Conservation (phyloP, 64 coral and sea anemone species). For the Trachythela sp. region DNA sequence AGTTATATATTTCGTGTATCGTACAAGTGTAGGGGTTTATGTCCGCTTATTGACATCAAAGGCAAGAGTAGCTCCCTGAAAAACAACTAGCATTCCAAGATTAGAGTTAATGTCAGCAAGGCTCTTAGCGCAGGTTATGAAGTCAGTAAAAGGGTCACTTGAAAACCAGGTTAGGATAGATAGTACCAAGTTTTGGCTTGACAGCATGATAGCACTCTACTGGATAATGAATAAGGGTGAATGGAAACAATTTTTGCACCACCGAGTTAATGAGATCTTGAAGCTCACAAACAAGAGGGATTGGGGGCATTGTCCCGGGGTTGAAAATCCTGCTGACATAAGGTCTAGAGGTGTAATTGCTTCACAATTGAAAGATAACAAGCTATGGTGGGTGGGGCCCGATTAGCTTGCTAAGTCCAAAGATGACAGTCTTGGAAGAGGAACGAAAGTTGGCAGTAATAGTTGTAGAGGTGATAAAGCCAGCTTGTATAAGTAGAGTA, state of each 20-base stretch:
- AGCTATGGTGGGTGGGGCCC: not conserved
- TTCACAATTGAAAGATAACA: not conserved
- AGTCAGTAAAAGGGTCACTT: not conserved
- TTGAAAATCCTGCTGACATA: slow-evolving; percentile 53
- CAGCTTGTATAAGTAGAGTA: too few relatives aligned
- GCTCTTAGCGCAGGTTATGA: slow-evolving; percentile 25
- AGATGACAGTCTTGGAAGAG: too few relatives aligned
- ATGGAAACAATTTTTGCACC: slow-evolving; percentile 41
- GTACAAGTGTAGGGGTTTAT: not conserved
- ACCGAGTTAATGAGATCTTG: slow-evolving; percentile 36
- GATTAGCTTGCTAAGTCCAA: too few relatives aligned
- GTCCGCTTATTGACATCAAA: too few relatives aligned
- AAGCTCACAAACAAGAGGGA: not conserved
- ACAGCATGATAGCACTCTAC: slow-evolving; percentile 35
- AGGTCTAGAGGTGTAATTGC: slow-evolving; percentile 30
- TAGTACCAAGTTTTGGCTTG: slow-evolving; percentile 23
- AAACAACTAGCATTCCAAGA: slow-evolving; percentile 27
- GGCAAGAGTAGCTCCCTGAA: slow-evolving; percentile 27
- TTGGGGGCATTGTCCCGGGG: slow-evolving; percentile 51
- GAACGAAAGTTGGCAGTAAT: too few relatives aligned
- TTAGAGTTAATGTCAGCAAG: slow-evolving; percentile 22
- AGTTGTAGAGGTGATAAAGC: too few relatives aligned
- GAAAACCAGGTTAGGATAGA: slow-evolving; percentile 7
- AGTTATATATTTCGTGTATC: too few relatives aligned
- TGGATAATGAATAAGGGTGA: slow-evolving; percentile 44